These are phyloP conservation scores for Argya squamiceps DNA, from an alignment of 2,797 vertebrate species.

Conservation along the genomic window DNA sequence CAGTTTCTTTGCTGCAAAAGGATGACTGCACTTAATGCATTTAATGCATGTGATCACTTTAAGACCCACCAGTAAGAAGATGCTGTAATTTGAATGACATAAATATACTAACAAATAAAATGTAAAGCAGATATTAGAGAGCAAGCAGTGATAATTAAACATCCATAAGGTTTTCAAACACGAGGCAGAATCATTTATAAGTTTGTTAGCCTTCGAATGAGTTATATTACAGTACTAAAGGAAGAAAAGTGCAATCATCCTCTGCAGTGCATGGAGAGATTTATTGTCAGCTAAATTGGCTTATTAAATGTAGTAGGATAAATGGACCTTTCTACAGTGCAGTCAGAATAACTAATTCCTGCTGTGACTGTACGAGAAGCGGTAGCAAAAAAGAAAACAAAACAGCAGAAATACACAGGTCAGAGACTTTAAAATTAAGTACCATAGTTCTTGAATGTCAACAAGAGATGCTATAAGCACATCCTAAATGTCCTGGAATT, in stretches of 20 bases:
- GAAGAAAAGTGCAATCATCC: not conserved
- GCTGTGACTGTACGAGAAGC: not conserved
- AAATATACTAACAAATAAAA: not conserved
- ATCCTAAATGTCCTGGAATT: not conserved
- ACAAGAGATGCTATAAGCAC: not conserved
- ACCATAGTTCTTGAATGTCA: not conserved
- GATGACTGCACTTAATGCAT: not conserved
- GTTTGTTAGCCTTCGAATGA: not conserved
- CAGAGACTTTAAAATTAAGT: not conserved
- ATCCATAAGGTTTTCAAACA: not conserved
- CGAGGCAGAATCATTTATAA: not conserved
- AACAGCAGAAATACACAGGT: not conserved
- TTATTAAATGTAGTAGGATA: not conserved
- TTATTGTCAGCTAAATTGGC: not conserved
- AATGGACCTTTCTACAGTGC: not conserved
- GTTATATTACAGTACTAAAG: not conserved
- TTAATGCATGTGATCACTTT: not conserved
- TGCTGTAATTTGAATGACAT: not conserved
- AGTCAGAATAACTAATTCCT: not conserved
- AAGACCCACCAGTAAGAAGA: not conserved
- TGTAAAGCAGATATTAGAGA: not conserved
- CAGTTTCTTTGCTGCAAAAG: not conserved
- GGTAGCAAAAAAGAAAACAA: not conserved
- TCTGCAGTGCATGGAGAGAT: not conserved
- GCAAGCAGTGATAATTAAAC: not conserved